Evolutionary conservation across 1,140 invertebrate species (phyloP).

Genomic region (Ephestia elutella): DNA sequence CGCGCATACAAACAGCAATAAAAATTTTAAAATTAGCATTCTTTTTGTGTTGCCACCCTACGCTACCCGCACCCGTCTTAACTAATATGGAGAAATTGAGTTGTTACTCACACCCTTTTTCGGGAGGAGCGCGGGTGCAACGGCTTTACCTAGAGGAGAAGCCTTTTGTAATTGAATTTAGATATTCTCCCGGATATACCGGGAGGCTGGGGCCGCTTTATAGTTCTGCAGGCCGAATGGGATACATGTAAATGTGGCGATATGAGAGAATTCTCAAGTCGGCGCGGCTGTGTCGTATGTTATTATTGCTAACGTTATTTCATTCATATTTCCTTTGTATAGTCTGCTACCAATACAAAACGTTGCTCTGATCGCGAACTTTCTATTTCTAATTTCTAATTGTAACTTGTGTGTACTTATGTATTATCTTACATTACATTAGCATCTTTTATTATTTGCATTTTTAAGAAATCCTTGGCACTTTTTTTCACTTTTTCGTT

Average conservation of each 20-base stretch:
- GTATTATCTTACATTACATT: no score
- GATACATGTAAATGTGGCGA: constrained; percentile 51
- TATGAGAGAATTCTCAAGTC: constrained; percentile 54
- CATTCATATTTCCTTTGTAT: constrained; percentile 19
- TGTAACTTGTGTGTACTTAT: no score
- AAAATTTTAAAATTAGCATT: constrained; percentile 73
- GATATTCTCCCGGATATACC: constrained; percentile 66
- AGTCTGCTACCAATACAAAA: not conserved
- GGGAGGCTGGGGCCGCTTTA: constrained; percentile 48
- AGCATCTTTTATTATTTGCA: no score
- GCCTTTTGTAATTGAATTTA: constrained; percentile 73
- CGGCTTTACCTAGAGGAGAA: constrained; percentile 55
- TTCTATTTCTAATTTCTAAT: not conserved
- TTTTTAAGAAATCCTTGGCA: no score
- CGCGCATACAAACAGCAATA: constrained; percentile 68
- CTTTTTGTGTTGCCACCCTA: constrained; percentile 67
- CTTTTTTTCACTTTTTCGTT: no score
- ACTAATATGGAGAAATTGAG: constrained; percentile 72
- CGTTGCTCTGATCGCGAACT: not conserved
- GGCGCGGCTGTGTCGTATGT: constrained; percentile 28
- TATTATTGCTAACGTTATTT: constrained; percentile 36
- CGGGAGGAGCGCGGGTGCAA: constrained; percentile 64
- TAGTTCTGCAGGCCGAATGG: constrained; percentile 48
- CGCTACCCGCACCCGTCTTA: constrained; percentile 56
- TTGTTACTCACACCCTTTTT: constrained; percentile 70